Conservation (phyloP, 2,113 vertebrate genomes). For the Syngnathus typhle region DNA sequence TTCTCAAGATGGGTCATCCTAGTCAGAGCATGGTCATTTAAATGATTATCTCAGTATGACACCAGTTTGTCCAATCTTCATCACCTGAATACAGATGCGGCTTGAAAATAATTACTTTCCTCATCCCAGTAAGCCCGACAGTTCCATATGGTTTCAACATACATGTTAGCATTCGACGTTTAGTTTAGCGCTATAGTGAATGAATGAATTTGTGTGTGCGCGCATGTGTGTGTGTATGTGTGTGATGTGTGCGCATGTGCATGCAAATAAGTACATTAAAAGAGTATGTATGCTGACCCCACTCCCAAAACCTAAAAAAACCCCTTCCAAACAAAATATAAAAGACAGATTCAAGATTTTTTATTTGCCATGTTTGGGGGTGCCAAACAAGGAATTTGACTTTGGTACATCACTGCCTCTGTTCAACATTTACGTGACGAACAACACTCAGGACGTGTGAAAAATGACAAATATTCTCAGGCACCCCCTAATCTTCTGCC, state of each 20-base stretch:
- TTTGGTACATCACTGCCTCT: too few relatives aligned
- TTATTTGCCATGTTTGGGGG: too few relatives aligned
- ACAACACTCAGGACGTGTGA: too few relatives aligned
- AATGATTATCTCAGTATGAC: neutral
- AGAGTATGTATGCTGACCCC: neutral
- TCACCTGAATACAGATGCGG: neutral
- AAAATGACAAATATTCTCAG: too few relatives aligned
- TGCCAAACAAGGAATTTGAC: too few relatives aligned
- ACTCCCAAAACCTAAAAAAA: neutral
- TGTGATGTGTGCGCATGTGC: too few relatives aligned
- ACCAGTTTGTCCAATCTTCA: neutral
- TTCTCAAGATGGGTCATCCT: neutral
- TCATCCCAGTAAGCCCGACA: neutral
- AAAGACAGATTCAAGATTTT: neutral
- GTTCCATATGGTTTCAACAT: neutral
- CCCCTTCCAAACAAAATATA: neutral
- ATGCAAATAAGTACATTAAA: neutral
- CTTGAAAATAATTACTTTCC: neutral
- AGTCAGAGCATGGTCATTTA: conserved; percentile 1
- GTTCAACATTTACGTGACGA: too few relatives aligned
- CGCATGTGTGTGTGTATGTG: too few relatives aligned
- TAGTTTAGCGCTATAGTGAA: neutral
- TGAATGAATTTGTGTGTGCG: neutral
- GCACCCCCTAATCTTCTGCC: too few relatives aligned
- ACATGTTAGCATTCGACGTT: neutral